Conservation (phyloP, 2,797 vertebrate genomes). For the Bovichtus variegatus region DNA sequence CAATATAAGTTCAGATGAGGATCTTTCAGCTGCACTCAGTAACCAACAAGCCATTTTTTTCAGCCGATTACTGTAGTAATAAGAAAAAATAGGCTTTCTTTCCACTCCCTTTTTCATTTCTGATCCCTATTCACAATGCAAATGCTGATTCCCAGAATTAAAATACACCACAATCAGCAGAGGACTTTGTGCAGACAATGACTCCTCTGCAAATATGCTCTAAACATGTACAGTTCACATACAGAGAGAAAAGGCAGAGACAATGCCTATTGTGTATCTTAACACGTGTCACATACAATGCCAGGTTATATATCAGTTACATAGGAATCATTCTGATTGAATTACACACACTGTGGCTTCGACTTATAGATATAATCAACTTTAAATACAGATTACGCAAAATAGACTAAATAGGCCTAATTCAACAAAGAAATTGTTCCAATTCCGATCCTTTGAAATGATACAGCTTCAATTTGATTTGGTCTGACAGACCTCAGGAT, state of each 20-base stretch:
- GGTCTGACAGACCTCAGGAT: slow-evolving; percentile 45
- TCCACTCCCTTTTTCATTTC: slow-evolving; percentile 7
- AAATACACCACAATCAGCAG: slow-evolving; percentile 53
- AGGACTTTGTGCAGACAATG: slow-evolving; percentile 30
- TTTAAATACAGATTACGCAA: slow-evolving; percentile 36
- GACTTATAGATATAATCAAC: slow-evolving; percentile 43
- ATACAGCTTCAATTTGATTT: slow-evolving; percentile 44
- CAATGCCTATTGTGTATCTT: slow-evolving; percentile 34
- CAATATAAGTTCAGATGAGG: slow-evolving; percentile 7
- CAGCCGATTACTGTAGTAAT: not conserved
- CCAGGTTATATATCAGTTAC: slow-evolving; percentile 50
- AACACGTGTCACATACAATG: slow-evolving; percentile 33
- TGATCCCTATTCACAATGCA: slow-evolving; percentile 21
- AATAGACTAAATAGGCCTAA: slow-evolving; percentile 26
- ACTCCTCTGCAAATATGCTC: slow-evolving; percentile 24
- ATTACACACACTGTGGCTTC: slow-evolving; percentile 37
- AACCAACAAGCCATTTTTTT: slow-evolving; percentile 14
- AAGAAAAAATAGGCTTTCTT: slow-evolving; percentile 15
- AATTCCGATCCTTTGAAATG: slow-evolving; percentile 30
- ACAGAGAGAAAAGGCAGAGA: slow-evolving; percentile 9
- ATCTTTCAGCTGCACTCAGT: slow-evolving; percentile 10
- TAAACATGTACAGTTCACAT: slow-evolving; percentile 20
- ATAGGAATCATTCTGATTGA: slow-evolving; percentile 38
- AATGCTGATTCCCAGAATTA: slow-evolving; percentile 33
- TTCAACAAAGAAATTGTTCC: slow-evolving; percentile 30